Evolutionary conservation across 2,888 invertebrate genomes (phyloP).

Genomic region (Drosophila neonasuta): DNA sequence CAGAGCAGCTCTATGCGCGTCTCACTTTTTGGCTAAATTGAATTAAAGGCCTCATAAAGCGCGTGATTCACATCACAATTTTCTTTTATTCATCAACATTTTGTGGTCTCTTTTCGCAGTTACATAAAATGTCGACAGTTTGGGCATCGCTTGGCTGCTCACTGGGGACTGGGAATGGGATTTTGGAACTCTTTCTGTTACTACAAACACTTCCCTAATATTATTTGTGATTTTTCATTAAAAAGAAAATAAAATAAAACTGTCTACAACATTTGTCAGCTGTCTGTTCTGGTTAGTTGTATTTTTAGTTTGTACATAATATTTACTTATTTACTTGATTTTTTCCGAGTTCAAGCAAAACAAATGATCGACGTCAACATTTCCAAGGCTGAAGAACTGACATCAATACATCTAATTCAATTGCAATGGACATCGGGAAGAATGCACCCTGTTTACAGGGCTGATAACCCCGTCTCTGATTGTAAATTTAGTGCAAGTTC

Average conservation of each 20-base stretch:
- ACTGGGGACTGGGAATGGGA: constrained; percentile 25
- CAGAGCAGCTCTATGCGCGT: constrained; percentile 35
- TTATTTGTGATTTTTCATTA: constrained; percentile 32
- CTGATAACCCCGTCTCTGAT: constrained; percentile 9
- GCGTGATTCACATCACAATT: constrained; percentile 32
- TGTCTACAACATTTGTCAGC: constrained; percentile 20
- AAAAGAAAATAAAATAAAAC: constrained; percentile 1
- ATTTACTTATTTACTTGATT: constrained; percentile 23
- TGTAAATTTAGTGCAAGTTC: constrained; percentile 30
- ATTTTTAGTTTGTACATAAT: constrained; percentile 45
- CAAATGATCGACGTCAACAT: constrained; percentile 34
- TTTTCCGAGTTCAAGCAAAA: constrained; percentile 9
- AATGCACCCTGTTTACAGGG: constrained; percentile 21
- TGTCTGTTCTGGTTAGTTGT: constrained; percentile 21
- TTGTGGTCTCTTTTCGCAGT: constrained; percentile 36
- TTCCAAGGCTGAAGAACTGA: constrained; percentile 33
- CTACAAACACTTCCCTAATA: constrained; percentile 53
- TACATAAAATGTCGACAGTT: constrained; percentile 54
- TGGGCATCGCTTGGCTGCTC: constrained; percentile 53
- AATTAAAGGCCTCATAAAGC: constrained; percentile 61
- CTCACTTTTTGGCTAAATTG: constrained; percentile 51
- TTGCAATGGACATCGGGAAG: background rate
- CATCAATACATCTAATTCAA: constrained; percentile 7
- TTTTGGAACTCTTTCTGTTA: constrained; percentile 17
- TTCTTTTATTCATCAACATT: constrained; percentile 18